Percentiles rank a stretch among this genome's conserved stretches.
phyloP scores from a whole-genome alignment of 2,113 vertebrate species.

The Nycticryphes semicollaris region DNA sequence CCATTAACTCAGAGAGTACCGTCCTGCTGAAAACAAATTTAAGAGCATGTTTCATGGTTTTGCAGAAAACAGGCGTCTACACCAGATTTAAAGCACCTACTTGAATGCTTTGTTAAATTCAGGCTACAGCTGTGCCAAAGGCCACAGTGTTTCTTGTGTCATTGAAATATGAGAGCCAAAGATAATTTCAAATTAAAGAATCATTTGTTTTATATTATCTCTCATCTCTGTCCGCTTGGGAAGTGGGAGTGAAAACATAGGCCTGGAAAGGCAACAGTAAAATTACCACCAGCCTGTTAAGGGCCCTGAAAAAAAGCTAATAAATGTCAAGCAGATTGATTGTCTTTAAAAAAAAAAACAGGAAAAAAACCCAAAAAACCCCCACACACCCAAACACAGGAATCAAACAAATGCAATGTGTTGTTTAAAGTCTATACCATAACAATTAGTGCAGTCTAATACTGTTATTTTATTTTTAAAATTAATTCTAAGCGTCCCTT shows the following conservation, averaged over 20 bases:
- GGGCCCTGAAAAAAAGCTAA: neutral
- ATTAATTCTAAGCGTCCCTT: neutral
- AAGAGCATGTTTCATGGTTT: neutral
- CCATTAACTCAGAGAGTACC: neutral
- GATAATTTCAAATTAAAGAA: neutral
- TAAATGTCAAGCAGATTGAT: neutral
- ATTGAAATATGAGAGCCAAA: neutral
- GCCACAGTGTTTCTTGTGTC: neutral
- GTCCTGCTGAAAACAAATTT: neutral
- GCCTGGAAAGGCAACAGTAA: neutral
- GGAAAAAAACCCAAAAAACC: too few relatives aligned
- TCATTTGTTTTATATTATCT: neutral
- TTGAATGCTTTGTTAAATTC: neutral
- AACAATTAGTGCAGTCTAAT: neutral
- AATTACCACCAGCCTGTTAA: neutral
- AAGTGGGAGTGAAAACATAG: neutral
- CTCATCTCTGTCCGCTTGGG: neutral
- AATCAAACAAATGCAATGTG: neutral
- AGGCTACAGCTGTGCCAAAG: neutral
- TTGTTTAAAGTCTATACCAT: neutral
- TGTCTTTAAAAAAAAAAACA: neutral
- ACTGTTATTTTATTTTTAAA: neutral
- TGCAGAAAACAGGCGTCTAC: neutral
- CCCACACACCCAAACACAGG: neutral
- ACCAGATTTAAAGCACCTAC: neutral